Base-by-base conservation (phyloP, 2,888 invertebrate species). In the Lysandra bellargus region DNA sequence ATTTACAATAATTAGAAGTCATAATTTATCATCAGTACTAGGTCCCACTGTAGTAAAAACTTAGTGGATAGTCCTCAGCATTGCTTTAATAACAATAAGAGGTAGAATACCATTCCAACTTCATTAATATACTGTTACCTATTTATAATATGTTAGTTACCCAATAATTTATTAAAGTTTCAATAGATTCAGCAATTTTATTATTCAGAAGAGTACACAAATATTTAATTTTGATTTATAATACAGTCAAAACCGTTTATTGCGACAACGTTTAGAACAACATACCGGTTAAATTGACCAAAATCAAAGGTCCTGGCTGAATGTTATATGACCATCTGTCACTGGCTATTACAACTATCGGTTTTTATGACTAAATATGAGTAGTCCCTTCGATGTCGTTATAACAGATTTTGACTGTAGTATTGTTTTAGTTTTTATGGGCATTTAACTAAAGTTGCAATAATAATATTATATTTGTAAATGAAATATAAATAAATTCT, bases 1-100 rank as follows among this genome's bases (percentile, higher is more conserved):
- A 83, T 84, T 80, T 82, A 83, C 85, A 84, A 83, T 82, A 64
- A 64, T 82, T 81, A 79, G 73, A 78, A 81, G 53, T 78, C 73
- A 78, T 80, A 78, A 78, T 80, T 78, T 76, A 78, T 80, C 78
- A 78, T 80, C 80, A 79, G 80, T 76, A 79, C 80, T 81, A 82
- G 83, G 83, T 83, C 83, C 84, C 82, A 82, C 81, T 82, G 57
- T 33, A 57, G 14, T 53, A 76, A 7, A 57, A 76, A 53, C 33
- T 33, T 76, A 30, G 33, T 57, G 53, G 53, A 17, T 40, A 72
- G 17, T 69, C 44, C 44, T 44, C 74, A 44, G 9, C 37, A 74
- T 33, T 33, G 33, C 69, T 37, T 69, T 5, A 33, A 33, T 74
- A 44, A 74, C 40, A 44, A 44, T 44, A 17, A 44, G 40, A 74